A percentile compares a stretch with the other conserved stretches of the same genome.
Conservation (phyloP, 2,888 invertebrate genomes). For the Dryobota labecula region DNA sequence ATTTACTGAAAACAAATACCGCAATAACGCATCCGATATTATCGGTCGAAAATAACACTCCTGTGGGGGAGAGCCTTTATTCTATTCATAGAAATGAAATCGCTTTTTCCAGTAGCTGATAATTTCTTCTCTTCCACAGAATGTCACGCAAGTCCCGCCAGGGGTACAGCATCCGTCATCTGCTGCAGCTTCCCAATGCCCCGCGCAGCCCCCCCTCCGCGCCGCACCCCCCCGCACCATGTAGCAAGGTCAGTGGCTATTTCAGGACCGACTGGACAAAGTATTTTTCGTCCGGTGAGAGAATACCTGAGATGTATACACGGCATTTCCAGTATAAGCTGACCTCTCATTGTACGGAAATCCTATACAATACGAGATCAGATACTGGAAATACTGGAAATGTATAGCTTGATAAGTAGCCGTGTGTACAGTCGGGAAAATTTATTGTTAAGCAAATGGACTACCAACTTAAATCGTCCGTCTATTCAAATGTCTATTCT, state of each 20-base stretch:
- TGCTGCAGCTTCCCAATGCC: constrained; percentile 86
- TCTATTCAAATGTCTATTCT: background rate
- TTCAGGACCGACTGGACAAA: background rate
- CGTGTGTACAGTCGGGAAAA: background rate
- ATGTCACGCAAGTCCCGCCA: constrained; percentile 89
- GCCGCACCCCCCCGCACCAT: constrained; percentile 80
- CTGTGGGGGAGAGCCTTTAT: no score
- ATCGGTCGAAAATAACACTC: no score
- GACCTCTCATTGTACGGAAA: no score
- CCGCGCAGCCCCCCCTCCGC: constrained; percentile 80
- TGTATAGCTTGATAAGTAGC: no score
- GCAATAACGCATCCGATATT: no score
- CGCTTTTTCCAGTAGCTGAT: background rate
- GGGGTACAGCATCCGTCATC: constrained; percentile 88
- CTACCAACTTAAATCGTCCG: background rate
- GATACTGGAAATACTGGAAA: no score
- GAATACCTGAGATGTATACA: background rate
- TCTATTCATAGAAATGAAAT: no score
- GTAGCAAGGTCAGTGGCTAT: constrained; percentile 82
- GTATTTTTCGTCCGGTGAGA: constrained; percentile 16
- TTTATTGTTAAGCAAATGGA: background rate
- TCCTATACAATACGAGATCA: no score
- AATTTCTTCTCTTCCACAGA: constrained; percentile 70
- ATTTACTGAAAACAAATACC: no score
- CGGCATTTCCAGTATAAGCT: no score